phyloP scores from a whole-genome alignment of 2,888 invertebrate species.

The Brachyptera putata region DNA sequence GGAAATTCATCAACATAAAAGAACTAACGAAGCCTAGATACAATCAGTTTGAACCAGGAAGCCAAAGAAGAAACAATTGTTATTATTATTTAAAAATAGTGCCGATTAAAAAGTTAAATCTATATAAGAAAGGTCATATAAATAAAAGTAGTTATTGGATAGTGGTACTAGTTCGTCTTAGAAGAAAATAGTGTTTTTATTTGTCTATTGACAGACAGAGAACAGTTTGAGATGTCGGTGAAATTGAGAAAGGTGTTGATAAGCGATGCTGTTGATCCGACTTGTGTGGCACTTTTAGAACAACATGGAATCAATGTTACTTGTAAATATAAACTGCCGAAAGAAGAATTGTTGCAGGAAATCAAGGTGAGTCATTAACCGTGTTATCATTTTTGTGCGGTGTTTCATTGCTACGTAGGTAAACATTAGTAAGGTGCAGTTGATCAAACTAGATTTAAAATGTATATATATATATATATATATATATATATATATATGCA shows the following conservation, averaged over 20 bases:
- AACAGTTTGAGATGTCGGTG: slow-evolving; percentile 41
- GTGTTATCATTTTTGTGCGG: background rate
- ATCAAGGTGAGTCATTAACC: slow-evolving; percentile 62
- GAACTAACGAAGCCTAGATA: background rate
- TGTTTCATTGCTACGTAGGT: too few relatives aligned
- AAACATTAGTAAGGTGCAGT: background rate
- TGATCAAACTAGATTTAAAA: background rate
- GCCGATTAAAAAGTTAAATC: too few relatives aligned
- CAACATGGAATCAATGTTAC: slow-evolving; percentile 74
- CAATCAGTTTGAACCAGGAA: background rate
- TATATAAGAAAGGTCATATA: too few relatives aligned
- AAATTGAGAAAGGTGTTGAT: slow-evolving; percentile 78
- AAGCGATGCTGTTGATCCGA: slow-evolving; percentile 86
- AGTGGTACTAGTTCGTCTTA: too few relatives aligned
- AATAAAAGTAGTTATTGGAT: too few relatives aligned
- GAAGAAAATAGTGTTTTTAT: too few relatives aligned
- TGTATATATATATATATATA: background rate
- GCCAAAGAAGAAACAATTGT: background rate
- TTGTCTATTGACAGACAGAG: background rate
- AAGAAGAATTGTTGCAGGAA: slow-evolving; percentile 75
- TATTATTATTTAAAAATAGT: too few relatives aligned
- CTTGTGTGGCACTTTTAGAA: slow-evolving; percentile 76
- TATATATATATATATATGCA: too few relatives aligned
- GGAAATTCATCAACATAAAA: background rate
- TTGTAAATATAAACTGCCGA: slow-evolving; percentile 70